phyloP scores from a whole-genome alignment of 1,140 invertebrate species.

The Hydropsyche tenuis region DNA sequence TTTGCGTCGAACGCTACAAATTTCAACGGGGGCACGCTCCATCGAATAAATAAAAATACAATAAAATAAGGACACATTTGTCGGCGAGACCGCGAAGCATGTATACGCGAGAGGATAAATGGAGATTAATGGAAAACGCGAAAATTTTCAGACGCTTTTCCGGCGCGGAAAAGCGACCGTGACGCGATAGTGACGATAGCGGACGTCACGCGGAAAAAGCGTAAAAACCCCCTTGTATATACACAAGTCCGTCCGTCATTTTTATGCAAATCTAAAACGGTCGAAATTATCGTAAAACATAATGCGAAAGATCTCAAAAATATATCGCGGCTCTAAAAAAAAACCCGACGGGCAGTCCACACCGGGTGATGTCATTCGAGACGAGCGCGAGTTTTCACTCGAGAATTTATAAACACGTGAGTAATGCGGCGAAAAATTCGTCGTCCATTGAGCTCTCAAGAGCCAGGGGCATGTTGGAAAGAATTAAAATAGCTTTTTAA shows the following conservation, averaged over 20 bases:
- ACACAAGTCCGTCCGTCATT: neutral
- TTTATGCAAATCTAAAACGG: neutral
- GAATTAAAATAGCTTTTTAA: conserved; percentile 26
- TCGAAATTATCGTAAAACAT: too few relatives aligned
- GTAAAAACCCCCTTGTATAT: too few relatives aligned
- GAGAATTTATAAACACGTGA: conserved; percentile 4
- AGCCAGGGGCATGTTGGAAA: neutral
- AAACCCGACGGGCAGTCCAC: neutral
- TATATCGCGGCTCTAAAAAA: too few relatives aligned
- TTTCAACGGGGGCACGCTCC: neutral
- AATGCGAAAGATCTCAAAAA: too few relatives aligned
- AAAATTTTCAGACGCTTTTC: conserved; percentile 3
- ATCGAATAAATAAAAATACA: neutral
- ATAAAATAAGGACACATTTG: neutral
- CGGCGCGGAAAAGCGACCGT: neutral
- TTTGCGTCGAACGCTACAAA: neutral
- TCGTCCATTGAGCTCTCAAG: neutral
- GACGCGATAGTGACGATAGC: neutral
- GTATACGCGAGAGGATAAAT: conserved; percentile 3
- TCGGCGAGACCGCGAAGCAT: neutral
- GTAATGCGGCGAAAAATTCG: conserved; percentile 18
- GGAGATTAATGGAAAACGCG: conserved; percentile 9
- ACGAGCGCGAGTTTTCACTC: neutral
- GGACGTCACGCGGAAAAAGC: neutral
- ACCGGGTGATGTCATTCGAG: conserved; percentile 9